Evolutionary conservation across 1,140 invertebrate genomes (phyloP).

Genomic region (Eriocheir sinensis): DNA sequence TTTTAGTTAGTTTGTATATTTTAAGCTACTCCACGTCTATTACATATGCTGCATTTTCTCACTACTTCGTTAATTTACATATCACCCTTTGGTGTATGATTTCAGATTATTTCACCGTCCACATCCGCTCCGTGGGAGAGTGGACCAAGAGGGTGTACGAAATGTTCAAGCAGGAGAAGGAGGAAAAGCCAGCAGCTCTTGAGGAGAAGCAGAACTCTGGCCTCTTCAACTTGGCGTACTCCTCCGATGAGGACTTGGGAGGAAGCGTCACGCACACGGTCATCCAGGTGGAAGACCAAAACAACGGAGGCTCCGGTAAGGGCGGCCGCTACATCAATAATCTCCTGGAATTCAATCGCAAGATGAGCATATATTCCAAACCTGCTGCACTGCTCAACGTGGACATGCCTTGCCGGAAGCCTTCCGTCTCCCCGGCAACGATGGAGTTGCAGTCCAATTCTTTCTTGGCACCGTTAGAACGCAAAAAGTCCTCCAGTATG

Average conservation of each 20-base stretch:
- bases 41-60: not conserved
- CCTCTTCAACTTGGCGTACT: constrained; percentile 57
- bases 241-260: constrained; percentile 26
- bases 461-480: not conserved
- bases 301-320: not conserved
- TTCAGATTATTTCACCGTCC: constrained; percentile 94
- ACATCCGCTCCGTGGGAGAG: constrained; percentile 90
- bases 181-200: not conserved
- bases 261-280: constrained; percentile 19
- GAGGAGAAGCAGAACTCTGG: constrained; percentile 39
- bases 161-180: constrained; percentile 48
- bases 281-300: constrained; percentile 50
- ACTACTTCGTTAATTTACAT: not conserved
- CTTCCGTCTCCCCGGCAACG: constrained; percentile 19
- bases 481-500: constrained; percentile 67
- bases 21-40: no score
- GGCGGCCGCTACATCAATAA: constrained; percentile 69
- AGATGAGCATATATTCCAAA: constrained; percentile 65
- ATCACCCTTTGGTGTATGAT: constrained; percentile 65
- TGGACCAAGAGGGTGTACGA: constrained; percentile 78
- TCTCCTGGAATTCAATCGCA: constrained; percentile 75
- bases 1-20: not conserved
- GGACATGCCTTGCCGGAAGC: constrained; percentile 48
- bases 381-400: constrained; percentile 64
- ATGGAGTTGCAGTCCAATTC: not conserved